Evolutionary conservation across 1,140 invertebrate species (phyloP), one percentile per base, ranked within the genome.

Genomic region (Drosophila triauraria): DNA sequence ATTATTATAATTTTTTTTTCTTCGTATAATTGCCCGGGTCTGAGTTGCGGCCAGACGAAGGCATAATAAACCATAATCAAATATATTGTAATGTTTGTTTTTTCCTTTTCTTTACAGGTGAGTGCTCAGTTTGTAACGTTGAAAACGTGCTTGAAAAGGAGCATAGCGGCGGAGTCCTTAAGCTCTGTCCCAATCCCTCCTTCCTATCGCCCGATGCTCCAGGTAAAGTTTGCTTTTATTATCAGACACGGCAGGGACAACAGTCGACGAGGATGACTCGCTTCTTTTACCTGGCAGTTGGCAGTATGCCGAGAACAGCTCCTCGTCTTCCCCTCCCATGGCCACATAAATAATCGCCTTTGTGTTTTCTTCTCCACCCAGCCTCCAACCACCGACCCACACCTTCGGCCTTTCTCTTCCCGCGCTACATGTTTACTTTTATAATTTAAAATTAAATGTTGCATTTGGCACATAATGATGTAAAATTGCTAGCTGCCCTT

Each of bases 401-500:
- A 23, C 44, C 23, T 23, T 40, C 8, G 25, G 9, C 35, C 27
- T 20, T 53, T 62, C 46, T 51, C 40, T 40, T 3, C 42, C 68
- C 65, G 62, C 57, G 65, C 59, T 82, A 48, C 63, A 67, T 79
- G 64, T 79, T 84, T 90, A 82, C 58, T 68, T 90, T 88, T 84
- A 79, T 90, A 90, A 88, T 81, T 85, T 88, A 69, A 82, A 82
- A 90, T 90, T 90, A 90, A 90, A 90, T 90, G 81, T 90, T 90
- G 85, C 86, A 90, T 90, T 90, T 82, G 82, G 75, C 81, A 80
- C 81, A 79, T 88, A 90, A 88, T 90, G 85, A 88, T 85, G 75
- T 81, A 74, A 82, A 90, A 90, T 85, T 74, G 85, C 78, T 81
- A 53, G 69, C 77, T 80, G 42, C 60, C n/a, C 47, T 42, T 51